Conservation (phyloP, 1,140 invertebrate species). For the Drosophila bocqueti region DNA sequence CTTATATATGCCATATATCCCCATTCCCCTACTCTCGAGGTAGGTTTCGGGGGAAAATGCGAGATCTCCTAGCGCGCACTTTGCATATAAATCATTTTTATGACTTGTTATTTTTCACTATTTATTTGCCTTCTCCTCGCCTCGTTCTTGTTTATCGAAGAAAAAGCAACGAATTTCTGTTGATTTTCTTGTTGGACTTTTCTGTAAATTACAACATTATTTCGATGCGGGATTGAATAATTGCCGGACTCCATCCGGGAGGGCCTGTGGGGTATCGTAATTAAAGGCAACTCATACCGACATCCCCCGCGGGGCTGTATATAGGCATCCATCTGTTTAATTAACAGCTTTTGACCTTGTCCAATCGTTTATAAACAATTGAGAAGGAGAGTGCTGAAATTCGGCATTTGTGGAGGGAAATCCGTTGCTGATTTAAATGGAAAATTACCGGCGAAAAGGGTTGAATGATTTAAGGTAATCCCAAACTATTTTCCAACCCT, state of each 20-base stretch:
- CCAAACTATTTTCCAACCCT: conserved; percentile 31
- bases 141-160: conserved; percentile 58
- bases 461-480: conserved; percentile 32
- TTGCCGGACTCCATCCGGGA: conserved; percentile 48
- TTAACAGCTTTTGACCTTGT: conserved; percentile 62
- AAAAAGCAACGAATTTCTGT: conserved; percentile 49
- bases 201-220: conserved; percentile 78
- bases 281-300: conserved; percentile 48
- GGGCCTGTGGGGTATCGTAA: conserved; percentile 43
- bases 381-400: conserved; percentile 27
- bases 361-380: conserved; percentile 60
- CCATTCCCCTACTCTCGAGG: neutral
- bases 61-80: conserved; percentile 62
- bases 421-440: conserved; percentile 15
- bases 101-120: conserved; percentile 83
- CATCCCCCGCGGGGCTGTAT: conserved; percentile 33
- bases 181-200: conserved; percentile 30
- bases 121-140: conserved; percentile 68
- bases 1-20: neutral
- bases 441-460: conserved; percentile 30
- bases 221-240: conserved; percentile 63
- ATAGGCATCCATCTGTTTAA: conserved; percentile 46
- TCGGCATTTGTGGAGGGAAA: conserved; percentile 30
- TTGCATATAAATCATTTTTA: conserved; percentile 83
- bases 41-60: conserved; percentile 8